Conservation (phyloP, 2,113 vertebrate species). For the Cephalopterus ornatus region DNA sequence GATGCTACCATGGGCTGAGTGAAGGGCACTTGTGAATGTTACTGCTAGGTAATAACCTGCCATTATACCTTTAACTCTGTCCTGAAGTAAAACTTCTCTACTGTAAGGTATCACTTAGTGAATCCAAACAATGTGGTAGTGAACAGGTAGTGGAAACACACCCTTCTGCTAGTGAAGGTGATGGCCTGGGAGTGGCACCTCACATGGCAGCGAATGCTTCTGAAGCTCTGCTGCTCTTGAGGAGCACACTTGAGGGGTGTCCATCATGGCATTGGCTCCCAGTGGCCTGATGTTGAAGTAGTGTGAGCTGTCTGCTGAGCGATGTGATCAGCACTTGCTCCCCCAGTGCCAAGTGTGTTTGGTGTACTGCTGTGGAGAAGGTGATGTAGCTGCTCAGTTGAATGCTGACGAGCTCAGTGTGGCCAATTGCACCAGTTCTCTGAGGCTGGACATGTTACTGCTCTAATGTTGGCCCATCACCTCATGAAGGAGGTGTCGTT, state of each 20-base stretch:
- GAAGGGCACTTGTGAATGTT: not conserved
- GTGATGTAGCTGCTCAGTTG: not conserved
- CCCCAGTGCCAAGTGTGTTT: not conserved
- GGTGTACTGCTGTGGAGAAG: not conserved
- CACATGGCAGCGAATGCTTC: not conserved
- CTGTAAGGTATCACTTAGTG: not conserved
- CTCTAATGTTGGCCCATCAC: not conserved
- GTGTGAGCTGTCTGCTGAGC: not conserved
- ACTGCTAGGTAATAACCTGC: not conserved
- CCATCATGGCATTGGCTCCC: not conserved
- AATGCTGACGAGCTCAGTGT: not conserved
- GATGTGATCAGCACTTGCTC: not conserved
- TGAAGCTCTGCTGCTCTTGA: not conserved
- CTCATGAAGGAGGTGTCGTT: not conserved
- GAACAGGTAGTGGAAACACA: not conserved
- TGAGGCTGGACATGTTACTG: not conserved
- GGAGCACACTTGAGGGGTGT: not conserved
- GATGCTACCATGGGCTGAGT: not conserved
- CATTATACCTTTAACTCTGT: not conserved
- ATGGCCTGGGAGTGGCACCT: not conserved
- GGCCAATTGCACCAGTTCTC: rapidly evolving
- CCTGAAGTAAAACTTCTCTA: not conserved
- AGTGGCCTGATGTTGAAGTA: not conserved
- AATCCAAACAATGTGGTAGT: not conserved
- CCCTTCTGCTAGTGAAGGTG: not conserved